Base-by-base conservation (phyloP, 2,797 vertebrate species). In the Cyprinella venusta region DNA sequence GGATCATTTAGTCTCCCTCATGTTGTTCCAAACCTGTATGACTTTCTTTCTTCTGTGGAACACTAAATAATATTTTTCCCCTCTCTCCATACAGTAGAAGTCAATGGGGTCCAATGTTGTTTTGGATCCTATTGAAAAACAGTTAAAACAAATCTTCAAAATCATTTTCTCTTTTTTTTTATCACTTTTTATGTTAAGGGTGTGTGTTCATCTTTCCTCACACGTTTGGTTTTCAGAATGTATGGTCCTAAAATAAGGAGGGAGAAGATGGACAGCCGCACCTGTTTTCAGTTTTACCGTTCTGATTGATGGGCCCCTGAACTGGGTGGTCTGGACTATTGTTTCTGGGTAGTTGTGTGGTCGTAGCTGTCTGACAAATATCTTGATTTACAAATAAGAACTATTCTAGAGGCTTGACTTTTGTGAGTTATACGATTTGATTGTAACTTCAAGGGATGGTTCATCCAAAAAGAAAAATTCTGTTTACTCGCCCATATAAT, bases 301-400 rank as follows among this genome's bases (percentile, higher is more conserved):
- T 52, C 42, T 78, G 82, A 83, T 83, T 78, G 76, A 83, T 83
- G 67, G 40, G 21, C 8, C 19, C 10, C n/a, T 64, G 30, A 52
- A 52, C 67, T 78, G 65, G 82, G 82, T 83, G 82, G 82, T 83
- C 82, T 64, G 15, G 9, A 64, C 54, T 54, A 54, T 71, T 59
- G 75, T 70, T 70, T 59, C 50, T 70, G 40, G 81, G 54, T 71
- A 19, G 40, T 19, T 70, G 81, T 71, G 75, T 78, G 67, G 54
- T 83, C 30, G 12, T n/a, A 45, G 15, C 30, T 63, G 52, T 77
- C 52, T 61, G 19, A 69, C 48, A 45, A 30, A 38, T 50, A 63
- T 50, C 16, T 40, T 26, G 63, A 68, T 77, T 36, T 19, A 52
- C 26, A 56, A 13, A 21, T 50, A 3, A 18, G 24, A 61, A 67